Conservation (phyloP, 1,140 invertebrate species). For the silkworm (Bombyx mori) region DNA sequence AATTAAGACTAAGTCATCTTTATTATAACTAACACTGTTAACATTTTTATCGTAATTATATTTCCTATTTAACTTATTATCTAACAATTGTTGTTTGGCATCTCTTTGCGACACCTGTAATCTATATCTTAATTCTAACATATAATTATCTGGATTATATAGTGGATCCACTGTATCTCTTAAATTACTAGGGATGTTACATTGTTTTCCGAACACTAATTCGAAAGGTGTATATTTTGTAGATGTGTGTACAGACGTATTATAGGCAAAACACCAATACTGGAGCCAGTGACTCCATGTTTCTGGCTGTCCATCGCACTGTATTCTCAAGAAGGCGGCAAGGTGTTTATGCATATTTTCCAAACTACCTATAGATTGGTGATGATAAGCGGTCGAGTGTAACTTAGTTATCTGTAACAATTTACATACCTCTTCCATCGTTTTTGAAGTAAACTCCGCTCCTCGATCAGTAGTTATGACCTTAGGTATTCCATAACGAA, state of each 20-base stretch:
- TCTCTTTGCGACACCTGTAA: constrained; percentile 11
- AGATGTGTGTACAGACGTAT: constrained; percentile 12
- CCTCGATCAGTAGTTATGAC: constrained; percentile 10
- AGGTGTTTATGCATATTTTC: constrained; percentile 1
- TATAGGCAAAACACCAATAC: constrained; percentile 19
- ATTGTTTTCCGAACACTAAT: constrained; percentile 5
- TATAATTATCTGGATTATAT: constrained; percentile 13
- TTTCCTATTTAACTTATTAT: constrained; percentile 9
- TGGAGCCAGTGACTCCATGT: constrained; percentile 7
- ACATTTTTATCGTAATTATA: constrained; percentile 8
- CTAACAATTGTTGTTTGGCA: constrained; percentile 11
- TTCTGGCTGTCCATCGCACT: not conserved
- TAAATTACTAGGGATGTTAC: constrained; percentile 3
- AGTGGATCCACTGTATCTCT: constrained; percentile 10
- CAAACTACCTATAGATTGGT: no score
- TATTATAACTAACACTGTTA: constrained; percentile 9
- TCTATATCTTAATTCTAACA: constrained; percentile 12
- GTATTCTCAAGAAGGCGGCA: not conserved
- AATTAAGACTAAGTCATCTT: constrained; percentile 8
- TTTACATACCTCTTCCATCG: constrained; percentile 15
- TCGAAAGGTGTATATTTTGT: constrained; percentile 8
- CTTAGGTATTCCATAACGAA: constrained; percentile 12
- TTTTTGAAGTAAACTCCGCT: constrained; percentile 15
- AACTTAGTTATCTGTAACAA: constrained; percentile 11
- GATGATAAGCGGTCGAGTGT: constrained; percentile 5